A percentile compares a stretch with the other conserved stretches of the same genome.
Evolutionary conservation across 2,888 invertebrate species (phyloP).

Genomic region (Troglohyphantes excavatus): DNA sequence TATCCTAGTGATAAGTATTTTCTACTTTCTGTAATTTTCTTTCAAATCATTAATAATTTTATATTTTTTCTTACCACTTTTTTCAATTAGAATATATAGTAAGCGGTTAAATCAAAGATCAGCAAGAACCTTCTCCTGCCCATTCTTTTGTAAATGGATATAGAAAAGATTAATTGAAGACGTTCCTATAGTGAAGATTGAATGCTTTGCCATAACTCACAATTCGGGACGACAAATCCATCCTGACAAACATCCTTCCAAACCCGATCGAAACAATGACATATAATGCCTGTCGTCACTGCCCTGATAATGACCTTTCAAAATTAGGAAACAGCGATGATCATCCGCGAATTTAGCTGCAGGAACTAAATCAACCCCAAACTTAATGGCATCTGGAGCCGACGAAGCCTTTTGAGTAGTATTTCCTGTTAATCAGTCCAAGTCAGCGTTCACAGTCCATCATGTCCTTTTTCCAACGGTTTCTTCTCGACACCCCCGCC

Average conservation of each 20-base stretch:
- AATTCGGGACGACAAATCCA: constrained; percentile 11
- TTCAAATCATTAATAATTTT: too few relatives aligned
- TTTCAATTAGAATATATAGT: too few relatives aligned
- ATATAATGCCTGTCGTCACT: constrained; percentile 51
- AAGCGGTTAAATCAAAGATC: too few relatives aligned
- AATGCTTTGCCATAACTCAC: too few relatives aligned
- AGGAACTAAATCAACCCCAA: constrained; percentile 70
- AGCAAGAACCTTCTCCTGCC: too few relatives aligned
- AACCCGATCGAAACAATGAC: constrained; percentile 67
- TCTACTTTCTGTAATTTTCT: too few relatives aligned
- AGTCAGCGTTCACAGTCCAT: constrained; percentile 72
- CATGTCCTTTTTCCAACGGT: constrained; percentile 70
- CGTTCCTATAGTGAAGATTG: too few relatives aligned
- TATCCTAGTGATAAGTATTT: too few relatives aligned
- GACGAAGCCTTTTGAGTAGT: constrained; percentile 70
- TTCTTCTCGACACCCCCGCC: constrained; percentile 65
- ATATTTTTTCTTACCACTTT: too few relatives aligned
- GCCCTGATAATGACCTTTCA: constrained; percentile 69
- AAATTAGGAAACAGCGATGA: constrained; percentile 77
- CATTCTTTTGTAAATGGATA: too few relatives aligned
- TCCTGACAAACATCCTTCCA: constrained; percentile 63
- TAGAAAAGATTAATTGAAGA: too few relatives aligned
- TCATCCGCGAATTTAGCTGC: constrained; percentile 63
- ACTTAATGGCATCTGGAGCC: constrained; percentile 72
- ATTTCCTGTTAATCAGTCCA: constrained; percentile 78